phyloP scores from a whole-genome alignment of 2,797 vertebrate genomes.

The Lutjanus campechanus region DNA sequence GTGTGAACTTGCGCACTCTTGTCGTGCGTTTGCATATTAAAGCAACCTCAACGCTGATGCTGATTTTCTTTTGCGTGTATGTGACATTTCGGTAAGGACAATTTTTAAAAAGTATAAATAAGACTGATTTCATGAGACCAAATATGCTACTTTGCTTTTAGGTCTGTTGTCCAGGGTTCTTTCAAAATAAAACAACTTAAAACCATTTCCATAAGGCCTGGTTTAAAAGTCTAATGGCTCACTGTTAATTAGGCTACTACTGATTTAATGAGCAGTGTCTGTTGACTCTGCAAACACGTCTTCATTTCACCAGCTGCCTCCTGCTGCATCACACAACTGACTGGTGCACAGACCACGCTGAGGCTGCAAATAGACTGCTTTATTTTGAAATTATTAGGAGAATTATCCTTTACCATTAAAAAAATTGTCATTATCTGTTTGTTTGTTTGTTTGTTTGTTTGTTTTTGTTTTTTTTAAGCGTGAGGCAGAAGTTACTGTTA shows the following conservation, averaged over 20 bases:
- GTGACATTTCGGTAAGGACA: no score
- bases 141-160: background rate
- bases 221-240: background rate
- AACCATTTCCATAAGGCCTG: background rate
- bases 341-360: conserved; percentile 15
- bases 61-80: no score
- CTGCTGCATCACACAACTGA: background rate
- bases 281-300: conserved; percentile 26
- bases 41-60: background rate
- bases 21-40: background rate
- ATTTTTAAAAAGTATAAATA: no score
- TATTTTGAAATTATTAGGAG: background rate
- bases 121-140: background rate
- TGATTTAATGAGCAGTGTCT: conserved; percentile 36
- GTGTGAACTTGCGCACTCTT: background rate
- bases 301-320: conserved; percentile 32
- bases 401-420: background rate
- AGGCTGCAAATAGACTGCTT: background rate
- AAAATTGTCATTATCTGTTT: no score
- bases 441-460: no score
- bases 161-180: background rate
- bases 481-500: no score
- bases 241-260: conserved; percentile 4
- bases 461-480: no score
- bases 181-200: conserved; percentile 12